Percentiles rank a stretch among this genome's conserved stretches.
These are phyloP conservation scores for Tetramorium bicarinatum DNA, from an alignment of 2,888 invertebrate genomes.

Conservation along the genomic window DNA sequence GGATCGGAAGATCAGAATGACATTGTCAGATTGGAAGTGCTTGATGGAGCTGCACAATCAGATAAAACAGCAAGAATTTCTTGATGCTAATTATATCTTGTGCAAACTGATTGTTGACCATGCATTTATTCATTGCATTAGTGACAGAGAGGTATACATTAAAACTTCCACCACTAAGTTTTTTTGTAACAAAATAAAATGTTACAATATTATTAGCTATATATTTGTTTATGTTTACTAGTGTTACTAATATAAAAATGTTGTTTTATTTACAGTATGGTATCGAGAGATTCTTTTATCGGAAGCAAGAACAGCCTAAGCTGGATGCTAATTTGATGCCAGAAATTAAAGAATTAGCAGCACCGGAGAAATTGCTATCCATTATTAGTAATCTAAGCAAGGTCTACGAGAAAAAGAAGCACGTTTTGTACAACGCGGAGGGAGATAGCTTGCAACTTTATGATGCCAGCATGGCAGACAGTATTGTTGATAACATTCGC, in stretches of 20 bases:
- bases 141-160: slow-evolving; percentile 76
- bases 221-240: background rate
- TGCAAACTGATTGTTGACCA: slow-evolving; percentile 80
- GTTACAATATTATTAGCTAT: background rate
- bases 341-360: slow-evolving; percentile 72
- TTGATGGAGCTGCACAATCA: slow-evolving; percentile 78
- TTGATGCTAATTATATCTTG: slow-evolving; percentile 83
- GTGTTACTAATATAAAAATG: background rate
- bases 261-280: slow-evolving; percentile 74
- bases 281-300: slow-evolving; percentile 77
- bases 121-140: slow-evolving; percentile 79
- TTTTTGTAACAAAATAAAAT: background rate
- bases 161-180: too few relatives aligned
- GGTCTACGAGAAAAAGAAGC: slow-evolving; percentile 70
- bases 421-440: background rate
- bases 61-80: slow-evolving; percentile 80
- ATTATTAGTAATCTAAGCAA: slow-evolving; percentile 75
- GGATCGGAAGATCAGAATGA: slow-evolving; percentile 80
- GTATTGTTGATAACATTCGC: slow-evolving; percentile 70
- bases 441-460: slow-evolving; percentile 74
- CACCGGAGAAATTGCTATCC: slow-evolving; percentile 70
- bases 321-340: slow-evolving; percentile 77
- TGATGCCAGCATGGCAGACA: slow-evolving; percentile 71
- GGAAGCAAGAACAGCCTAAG: slow-evolving; percentile 54
- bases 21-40: slow-evolving; percentile 78